A percentile compares a stretch with the other conserved stretches of the same genome.
These are phyloP conservation scores for Zaprionus obscuricornis DNA, from an alignment of 2,888 invertebrate genomes.

Conservation along the genomic window DNA sequence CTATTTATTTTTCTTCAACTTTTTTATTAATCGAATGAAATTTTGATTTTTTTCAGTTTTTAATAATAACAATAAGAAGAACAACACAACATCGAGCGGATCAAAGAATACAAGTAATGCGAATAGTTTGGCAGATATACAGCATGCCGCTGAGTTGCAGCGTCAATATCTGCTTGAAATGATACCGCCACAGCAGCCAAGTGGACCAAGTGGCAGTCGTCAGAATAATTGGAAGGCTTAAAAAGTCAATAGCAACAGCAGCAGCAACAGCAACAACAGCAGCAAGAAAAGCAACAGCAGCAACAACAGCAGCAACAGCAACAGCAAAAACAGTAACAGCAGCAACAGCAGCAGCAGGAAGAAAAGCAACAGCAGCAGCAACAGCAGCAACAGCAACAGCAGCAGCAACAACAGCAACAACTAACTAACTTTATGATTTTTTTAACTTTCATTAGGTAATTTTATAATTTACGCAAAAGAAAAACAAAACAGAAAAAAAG, in stretches of 20 bases:
- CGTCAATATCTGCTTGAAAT: conserved; percentile 98
- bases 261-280: no score
- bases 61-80: conserved; percentile 79
- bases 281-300: conserved; percentile 6
- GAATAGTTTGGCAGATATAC: conserved; percentile 88
- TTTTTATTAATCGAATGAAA: no score
- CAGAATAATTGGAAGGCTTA: conserved; percentile 84
- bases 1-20: no score
- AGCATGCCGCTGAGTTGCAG: conserved; percentile 94
- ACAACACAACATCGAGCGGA: conserved; percentile 74
- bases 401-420: conserved; percentile 22
- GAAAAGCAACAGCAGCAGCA: no score
- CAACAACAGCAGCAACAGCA: background rate
- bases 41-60: conserved; percentile 52
- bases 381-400: background rate
- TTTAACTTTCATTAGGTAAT: conserved; percentile 72
- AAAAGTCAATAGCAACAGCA: background rate
- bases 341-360: no score
- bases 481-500: conserved; percentile 40
- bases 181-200: conserved; percentile 88
- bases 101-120: conserved; percentile 79
- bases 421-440: conserved; percentile 60
- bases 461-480: conserved; percentile 65
- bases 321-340: no score
- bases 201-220: conserved; percentile 82